Conservation (phyloP, 2,888 invertebrate species). For the Asteroscopus sphinx region DNA sequence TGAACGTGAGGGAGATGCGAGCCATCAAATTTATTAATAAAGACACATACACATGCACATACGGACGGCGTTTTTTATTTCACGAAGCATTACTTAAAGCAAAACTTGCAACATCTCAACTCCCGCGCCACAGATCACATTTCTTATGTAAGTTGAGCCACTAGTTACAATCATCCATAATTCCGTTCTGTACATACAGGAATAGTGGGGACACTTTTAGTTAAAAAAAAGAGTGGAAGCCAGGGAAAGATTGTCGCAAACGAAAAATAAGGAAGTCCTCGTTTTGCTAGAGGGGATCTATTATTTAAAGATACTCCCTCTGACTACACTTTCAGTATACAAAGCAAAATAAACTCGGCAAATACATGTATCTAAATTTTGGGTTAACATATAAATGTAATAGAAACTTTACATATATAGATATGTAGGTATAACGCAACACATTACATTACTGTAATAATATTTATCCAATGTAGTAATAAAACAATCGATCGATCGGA, state of each 20-base stretch:
- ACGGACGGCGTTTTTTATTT: conserved; percentile 3
- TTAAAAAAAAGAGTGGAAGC: conserved; percentile 30
- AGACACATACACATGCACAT: neutral
- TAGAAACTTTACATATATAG: too few relatives aligned
- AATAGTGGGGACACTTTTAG: conserved; percentile 30
- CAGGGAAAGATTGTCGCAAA: conserved; percentile 40
- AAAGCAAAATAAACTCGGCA: conserved; percentile 27
- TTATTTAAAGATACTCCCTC: conserved; percentile 56
- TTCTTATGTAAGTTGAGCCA: conserved; percentile 51
- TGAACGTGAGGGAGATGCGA: neutral
- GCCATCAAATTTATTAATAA: conserved; percentile 8
- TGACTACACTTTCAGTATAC: conserved; percentile 32
- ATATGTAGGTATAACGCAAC: too few relatives aligned
- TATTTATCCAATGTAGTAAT: neutral
- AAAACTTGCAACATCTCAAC: conserved; percentile 36
- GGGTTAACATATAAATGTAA: neutral
- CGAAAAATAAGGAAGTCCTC: conserved; percentile 48
- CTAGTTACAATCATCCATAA: conserved; percentile 51
- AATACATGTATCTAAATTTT: conserved; percentile 29
- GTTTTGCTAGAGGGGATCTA: conserved; percentile 55
- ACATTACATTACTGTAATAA: too few relatives aligned
- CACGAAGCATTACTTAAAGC: conserved; percentile 19
- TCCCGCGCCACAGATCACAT: conserved; percentile 30
- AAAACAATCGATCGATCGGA: conserved; percentile 6
- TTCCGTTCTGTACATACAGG: conserved; percentile 32